Evolutionary conservation across 2,888 invertebrate species (phyloP).

Genomic region (Mactromeris polynyma): DNA sequence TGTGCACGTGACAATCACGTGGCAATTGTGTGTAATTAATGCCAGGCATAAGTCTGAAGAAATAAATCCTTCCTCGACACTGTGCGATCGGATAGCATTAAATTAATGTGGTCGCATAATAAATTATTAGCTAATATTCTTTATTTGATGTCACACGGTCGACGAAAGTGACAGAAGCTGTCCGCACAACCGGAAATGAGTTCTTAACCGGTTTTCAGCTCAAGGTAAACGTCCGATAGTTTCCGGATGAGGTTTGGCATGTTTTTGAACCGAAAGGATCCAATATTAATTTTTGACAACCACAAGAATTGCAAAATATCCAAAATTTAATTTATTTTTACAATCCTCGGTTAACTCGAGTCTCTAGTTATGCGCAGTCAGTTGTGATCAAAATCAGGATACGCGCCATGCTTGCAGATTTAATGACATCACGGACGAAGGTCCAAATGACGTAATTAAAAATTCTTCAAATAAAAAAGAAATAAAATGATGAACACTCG

Average conservation of each 20-base stretch:
- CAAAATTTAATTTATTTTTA: not conserved
- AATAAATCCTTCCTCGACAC: slow-evolving; percentile 28
- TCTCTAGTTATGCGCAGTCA: not conserved
- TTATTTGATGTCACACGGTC: not conserved
- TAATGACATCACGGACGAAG: not conserved
- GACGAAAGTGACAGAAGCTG: not conserved
- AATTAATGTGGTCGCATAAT: slow-evolving; percentile 20
- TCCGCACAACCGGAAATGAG: slow-evolving; percentile 19
- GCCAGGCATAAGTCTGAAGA: slow-evolving; percentile 19
- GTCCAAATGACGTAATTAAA: slow-evolving; percentile 12
- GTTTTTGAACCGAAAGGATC: not conserved
- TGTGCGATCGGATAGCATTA: slow-evolving; percentile 34
- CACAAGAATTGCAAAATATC: not conserved
- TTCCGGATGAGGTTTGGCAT: not conserved
- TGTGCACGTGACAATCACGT: slow-evolving; percentile 34
- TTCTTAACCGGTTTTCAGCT: not conserved
- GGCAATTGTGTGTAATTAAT: slow-evolving; percentile 38
- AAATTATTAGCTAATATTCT: slow-evolving; percentile 25
- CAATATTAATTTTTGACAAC: not conserved
- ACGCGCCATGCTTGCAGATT: not conserved
- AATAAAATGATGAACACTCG: not conserved
- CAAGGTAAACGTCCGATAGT: not conserved
- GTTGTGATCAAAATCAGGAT: not conserved
- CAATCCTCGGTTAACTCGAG: not conserved
- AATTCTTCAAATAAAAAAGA: slow-evolving; percentile 1